phyloP scores from a whole-genome alignment of 1,140 invertebrate genomes.

The Lethocerus indicus region DNA sequence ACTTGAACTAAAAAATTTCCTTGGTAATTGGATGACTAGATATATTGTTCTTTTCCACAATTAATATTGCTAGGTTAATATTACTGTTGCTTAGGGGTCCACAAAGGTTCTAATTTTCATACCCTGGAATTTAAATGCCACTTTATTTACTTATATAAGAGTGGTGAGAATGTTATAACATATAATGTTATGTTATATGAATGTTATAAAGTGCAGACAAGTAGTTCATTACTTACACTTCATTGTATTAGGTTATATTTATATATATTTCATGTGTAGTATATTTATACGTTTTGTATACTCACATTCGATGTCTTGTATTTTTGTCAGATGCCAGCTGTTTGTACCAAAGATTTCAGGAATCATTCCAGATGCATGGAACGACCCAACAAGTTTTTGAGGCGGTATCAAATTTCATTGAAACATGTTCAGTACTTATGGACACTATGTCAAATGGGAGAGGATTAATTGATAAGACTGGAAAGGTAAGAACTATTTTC shows the following conservation, averaged over 20 bases:
- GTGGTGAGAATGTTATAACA: neutral
- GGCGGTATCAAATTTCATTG: constrained; percentile 5
- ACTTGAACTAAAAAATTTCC: too few species aligned
- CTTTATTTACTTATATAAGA: too few species aligned
- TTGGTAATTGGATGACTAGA: too few species aligned
- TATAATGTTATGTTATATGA: neutral
- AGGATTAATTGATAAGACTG: too few species aligned
- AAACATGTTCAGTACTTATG: constrained; percentile 1
- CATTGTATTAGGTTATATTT: neutral
- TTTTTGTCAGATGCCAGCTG: neutral
- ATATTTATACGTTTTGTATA: too few species aligned
- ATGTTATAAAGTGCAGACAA: neutral
- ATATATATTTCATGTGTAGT: neutral
- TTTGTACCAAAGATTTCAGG: neutral
- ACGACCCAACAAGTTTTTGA: constrained; percentile 6
- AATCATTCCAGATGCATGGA: neutral
- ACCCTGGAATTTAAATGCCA: too few species aligned
- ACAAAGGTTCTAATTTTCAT: too few species aligned
- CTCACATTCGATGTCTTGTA: too few species aligned
- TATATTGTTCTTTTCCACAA: too few species aligned
- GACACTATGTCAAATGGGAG: neutral
- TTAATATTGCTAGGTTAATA: too few species aligned
- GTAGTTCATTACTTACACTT: neutral
- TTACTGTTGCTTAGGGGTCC: too few species aligned
- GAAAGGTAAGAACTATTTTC: neutral